phyloP scores from a whole-genome alignment of 2,797 vertebrate species.

The Acanthornis magna region DNA sequence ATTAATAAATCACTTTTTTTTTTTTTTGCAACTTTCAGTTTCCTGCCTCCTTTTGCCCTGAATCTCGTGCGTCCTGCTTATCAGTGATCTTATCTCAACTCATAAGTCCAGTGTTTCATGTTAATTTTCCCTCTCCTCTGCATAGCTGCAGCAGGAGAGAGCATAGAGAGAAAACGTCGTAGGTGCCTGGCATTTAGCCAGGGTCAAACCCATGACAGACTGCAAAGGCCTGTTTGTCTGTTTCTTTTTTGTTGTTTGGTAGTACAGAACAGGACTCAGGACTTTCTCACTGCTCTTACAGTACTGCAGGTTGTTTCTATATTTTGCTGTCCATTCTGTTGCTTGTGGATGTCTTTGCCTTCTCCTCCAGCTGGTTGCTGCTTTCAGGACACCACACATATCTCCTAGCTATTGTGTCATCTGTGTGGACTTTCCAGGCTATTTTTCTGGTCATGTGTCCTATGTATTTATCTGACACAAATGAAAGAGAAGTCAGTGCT shows the following conservation, averaged over 20 bases:
- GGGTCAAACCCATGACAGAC: too few species aligned
- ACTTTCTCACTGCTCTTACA: conserved; percentile 64
- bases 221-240: conserved; percentile 75
- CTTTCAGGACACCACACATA: conserved; percentile 76
- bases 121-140: too few species aligned
- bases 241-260: conserved; percentile 77
- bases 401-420: conserved; percentile 82
- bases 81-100: too few species aligned
- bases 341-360: conserved; percentile 76
- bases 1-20: too few species aligned
- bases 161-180: too few species aligned
- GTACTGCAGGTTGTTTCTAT: conserved; percentile 74
- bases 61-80: too few species aligned
- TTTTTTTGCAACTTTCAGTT: too few species aligned
- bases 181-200: too few species aligned
- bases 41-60: too few species aligned
- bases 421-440: conserved; percentile 83
- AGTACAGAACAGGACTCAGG: conserved; percentile 68
- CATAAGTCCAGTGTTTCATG: too few species aligned
- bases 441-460: conserved; percentile 79
- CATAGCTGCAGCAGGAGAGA: too few species aligned
- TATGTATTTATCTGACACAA: conserved; percentile 74
- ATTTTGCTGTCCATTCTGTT: conserved; percentile 71
- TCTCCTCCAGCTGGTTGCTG: conserved; percentile 74
- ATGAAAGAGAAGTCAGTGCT: conserved; percentile 70